phyloP scores from a whole-genome alignment of 2,113 vertebrate genomes.

The Gnathonemus echidnorhynchus region DNA sequence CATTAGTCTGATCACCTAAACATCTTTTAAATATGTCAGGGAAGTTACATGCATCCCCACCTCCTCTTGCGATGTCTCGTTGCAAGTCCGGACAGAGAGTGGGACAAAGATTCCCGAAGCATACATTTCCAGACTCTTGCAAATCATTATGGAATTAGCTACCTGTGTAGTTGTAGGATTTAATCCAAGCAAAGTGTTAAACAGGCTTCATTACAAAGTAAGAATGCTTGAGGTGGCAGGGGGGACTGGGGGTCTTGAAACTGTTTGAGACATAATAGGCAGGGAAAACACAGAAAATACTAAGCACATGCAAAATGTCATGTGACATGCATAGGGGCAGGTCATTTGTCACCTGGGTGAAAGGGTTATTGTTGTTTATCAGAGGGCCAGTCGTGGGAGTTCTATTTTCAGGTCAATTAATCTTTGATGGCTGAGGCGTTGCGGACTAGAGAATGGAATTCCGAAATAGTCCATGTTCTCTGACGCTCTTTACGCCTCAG shows the following conservation, averaged over 20 bases:
- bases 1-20: background rate
- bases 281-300: background rate
- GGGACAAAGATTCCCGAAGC: background rate
- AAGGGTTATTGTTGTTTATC: background rate
- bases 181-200: background rate
- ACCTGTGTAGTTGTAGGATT: background rate
- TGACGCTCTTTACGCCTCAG: constrained; percentile 1
- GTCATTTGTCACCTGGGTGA: background rate
- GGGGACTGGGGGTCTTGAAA: background rate
- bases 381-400: background rate
- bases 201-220: background rate
- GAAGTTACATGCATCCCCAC: background rate
- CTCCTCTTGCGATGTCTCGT: background rate
- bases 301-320: background rate
- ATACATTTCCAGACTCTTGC: background rate
- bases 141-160: background rate
- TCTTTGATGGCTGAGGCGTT: background rate
- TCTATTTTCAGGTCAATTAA: background rate
- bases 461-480: background rate
- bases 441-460: background rate
- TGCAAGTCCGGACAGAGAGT: background rate
- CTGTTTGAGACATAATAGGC: background rate
- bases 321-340: background rate
- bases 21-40: background rate
- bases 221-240: background rate